These are phyloP conservation scores for Heliconius aoede DNA, from an alignment of 2,888 invertebrate genomes.

Conservation along the genomic window DNA sequence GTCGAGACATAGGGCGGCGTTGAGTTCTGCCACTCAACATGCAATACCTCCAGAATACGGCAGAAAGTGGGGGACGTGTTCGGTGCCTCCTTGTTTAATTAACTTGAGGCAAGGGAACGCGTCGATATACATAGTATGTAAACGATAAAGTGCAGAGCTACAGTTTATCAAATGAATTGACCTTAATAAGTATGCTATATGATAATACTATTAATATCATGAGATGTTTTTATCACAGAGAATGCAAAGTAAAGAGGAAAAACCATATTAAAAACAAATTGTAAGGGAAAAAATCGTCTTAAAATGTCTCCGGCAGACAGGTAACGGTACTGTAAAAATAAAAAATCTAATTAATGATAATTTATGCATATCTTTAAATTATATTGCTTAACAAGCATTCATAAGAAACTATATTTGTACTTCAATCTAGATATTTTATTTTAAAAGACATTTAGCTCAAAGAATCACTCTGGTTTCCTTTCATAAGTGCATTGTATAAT, in stretches of 20 bases:
- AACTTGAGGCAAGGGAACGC: too few relatives aligned
- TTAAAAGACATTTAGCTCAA: not conserved
- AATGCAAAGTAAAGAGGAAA: not conserved
- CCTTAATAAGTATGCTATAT: not conserved
- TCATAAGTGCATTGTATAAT: not conserved
- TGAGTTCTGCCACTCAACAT: too few relatives aligned
- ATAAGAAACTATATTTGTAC: too few relatives aligned
- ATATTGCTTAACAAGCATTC: too few relatives aligned
- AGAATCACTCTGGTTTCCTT: not conserved
- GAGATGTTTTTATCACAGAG: slow-evolving; percentile 5
- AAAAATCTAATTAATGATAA: too few relatives aligned
- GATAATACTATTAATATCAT: not conserved
- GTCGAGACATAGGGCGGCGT: too few relatives aligned
- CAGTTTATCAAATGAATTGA: slow-evolving; percentile 11
- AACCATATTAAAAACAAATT: not conserved
- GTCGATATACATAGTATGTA: not conserved
- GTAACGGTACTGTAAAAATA: not conserved
- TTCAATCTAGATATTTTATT: not conserved
- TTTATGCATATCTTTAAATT: too few relatives aligned
- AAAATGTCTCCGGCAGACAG: not conserved
- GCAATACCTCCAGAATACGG: too few relatives aligned
- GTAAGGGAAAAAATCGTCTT: not conserved
- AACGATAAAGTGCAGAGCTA: not conserved
- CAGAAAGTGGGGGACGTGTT: too few relatives aligned
- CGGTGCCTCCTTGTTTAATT: not conserved